Evolutionary conservation across 2,113 vertebrate species (phyloP), one percentile per base, ranked within the genome.

Genomic region (Chinchilla lanigera): DNA sequence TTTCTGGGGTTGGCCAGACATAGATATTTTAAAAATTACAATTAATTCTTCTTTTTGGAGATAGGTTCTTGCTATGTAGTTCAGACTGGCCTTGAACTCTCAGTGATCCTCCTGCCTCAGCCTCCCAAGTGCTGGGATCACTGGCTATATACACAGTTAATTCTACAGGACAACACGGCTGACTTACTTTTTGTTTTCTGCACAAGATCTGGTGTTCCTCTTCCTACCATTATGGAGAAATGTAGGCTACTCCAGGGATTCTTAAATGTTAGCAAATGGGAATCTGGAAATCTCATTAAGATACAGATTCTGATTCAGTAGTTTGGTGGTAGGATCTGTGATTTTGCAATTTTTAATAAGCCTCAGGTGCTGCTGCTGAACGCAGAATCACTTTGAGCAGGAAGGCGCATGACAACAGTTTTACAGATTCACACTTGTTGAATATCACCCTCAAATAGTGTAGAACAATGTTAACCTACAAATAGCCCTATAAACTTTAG

Each of bases 371-470:
- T 67, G 81, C 26, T 41, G 44, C 83, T 65, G 54, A 92, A 88
- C 26, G 61, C 80, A 87, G 65, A 83, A 87, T 63, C 86, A 80
- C 26, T 85, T 35, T 84, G 52, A 84, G 75, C 58, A 90, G 61
- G 82, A 73, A 87, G 77, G 61, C 90, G 54, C 33, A 93, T 47
- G 82, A 73, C 61, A 80, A 91, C 20, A 78, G 33, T 63, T 90
- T 50, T 83, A 82, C 1, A 90, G 86, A 81, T 65, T 94, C 78
- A 90, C 41, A 50, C 75, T 41, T 94, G 17, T 11, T 73, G 20
- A 89, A 85, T n/a, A 85, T 22, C 69, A 65, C 56, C 50, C 33
- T 97, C 67, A 80, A 96, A 92, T 73, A 75, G 58, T 92, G 92
- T 0, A 38, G 38, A 94, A 58, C 47, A 63, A 60, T 85, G 69